Base-by-base conservation (phyloP, 1,140 invertebrate species). In the Drosophila jambulina region DNA sequence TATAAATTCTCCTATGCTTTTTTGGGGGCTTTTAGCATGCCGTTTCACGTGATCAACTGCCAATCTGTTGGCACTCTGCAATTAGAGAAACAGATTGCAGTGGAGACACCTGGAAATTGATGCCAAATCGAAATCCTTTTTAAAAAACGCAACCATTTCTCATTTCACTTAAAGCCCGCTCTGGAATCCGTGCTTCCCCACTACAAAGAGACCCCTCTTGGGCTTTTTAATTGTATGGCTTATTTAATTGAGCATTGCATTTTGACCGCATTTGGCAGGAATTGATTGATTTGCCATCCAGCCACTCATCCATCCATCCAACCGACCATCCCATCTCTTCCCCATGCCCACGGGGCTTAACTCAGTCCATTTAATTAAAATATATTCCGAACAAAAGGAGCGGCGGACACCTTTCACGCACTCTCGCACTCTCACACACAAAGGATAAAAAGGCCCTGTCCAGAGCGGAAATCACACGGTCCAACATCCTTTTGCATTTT, bases 401-500 rank as follows among this genome's bases (percentile, higher is more conserved):
- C 67, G 67, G 12, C 69, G 69, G 69, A 72, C 69, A 72, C 69
- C 69, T 72, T 72, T 72, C 36, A 72, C 69, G 53, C 43, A 72
- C 68, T 71, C 54, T 40, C 67, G 36, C 69, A 53, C 58, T 23
- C 51, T 29, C 69, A 45, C 54, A 34, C 45, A 46, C 59, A 80
- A 84, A 84, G 81, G 81, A 84, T 84, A 61, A 84, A 80, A 77
- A 80, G 53, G 59, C 19, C 21, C 63, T 68, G 62, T 80, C 72
- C 83, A 85, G 83, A 69, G 82, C 77, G 81, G 81, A 85, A 85
- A 84, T 84, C 77, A 84, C 82, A 80, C 82, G 60, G 61, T 19
- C 71, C 78, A 78, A 59, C 72, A 85, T 80, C 82, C 77, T 80
- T 83, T 61, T 58, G 54, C 72, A 72, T 74, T 80, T 85, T 77